Conservation (phyloP, 2,797 vertebrate species). For the Pitangus sulphuratus region DNA sequence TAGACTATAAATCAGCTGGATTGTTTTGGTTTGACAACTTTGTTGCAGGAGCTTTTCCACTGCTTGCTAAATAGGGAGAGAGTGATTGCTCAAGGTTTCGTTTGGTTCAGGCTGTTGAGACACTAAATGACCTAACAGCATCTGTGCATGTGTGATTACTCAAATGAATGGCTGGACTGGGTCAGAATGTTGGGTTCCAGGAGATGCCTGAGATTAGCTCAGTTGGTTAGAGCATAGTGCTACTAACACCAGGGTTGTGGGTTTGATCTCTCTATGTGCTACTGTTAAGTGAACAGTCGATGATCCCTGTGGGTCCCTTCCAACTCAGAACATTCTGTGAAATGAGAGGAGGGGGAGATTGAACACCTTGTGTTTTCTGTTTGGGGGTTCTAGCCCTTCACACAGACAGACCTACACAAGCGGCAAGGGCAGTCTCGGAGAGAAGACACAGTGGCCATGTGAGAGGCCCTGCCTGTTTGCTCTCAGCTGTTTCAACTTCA, state of each 20-base stretch:
- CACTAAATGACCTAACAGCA: background rate
- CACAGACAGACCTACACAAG: background rate
- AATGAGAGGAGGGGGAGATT: background rate
- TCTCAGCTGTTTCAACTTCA: background rate
- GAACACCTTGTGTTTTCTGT: background rate
- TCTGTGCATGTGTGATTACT: background rate
- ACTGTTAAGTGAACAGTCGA: too few relatives aligned
- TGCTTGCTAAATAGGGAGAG: background rate
- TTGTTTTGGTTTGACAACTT: background rate
- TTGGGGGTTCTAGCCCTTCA: background rate
- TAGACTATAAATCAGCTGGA: background rate
- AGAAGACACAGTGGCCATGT: too few relatives aligned
- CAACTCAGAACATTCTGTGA: background rate
- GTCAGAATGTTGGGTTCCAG: background rate
- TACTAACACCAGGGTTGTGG: background rate
- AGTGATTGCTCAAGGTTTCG: background rate
- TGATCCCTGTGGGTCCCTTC: background rate
- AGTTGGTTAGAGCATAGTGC: background rate
- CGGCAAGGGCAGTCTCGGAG: background rate
- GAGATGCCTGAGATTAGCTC: background rate
- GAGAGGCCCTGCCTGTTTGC: background rate
- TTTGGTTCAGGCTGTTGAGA: background rate
- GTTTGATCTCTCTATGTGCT: background rate
- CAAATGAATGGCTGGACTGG: background rate
- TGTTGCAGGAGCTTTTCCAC: background rate